phyloP scores from a whole-genome alignment of 2,888 invertebrate genomes.

The Omphaloscelis lunosa region DNA sequence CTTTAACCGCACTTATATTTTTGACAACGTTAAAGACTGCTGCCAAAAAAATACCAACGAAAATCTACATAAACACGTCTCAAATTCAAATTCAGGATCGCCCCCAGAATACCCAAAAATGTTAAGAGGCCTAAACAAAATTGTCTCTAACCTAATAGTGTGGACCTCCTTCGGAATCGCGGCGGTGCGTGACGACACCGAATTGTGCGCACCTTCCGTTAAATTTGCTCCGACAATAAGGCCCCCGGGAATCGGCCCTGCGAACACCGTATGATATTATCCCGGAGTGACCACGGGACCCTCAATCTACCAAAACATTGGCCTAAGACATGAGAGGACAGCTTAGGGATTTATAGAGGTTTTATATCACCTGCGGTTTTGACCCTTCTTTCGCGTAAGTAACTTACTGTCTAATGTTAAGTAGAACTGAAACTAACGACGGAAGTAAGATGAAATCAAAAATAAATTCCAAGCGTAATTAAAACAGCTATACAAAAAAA shows the following conservation, averaged over 20 bases:
- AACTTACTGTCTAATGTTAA: background rate
- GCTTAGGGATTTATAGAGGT: conserved; percentile 2
- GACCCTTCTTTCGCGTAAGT: background rate
- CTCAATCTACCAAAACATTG: conserved; percentile 70
- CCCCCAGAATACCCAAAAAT: conserved; percentile 31
- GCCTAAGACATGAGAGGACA: conserved; percentile 58
- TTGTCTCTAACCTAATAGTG: conserved; percentile 58
- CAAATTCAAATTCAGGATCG: conserved; percentile 27
- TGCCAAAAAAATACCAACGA: background rate
- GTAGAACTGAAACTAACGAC: background rate
- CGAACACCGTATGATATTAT: conserved; percentile 76
- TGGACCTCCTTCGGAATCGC: conserved; percentile 55
- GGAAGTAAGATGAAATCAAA: background rate
- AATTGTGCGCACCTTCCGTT: conserved; percentile 76
- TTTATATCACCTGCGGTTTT: background rate
- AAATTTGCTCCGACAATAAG: conserved; percentile 82
- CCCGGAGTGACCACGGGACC: conserved; percentile 77
- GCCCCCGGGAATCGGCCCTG: conserved; percentile 70
- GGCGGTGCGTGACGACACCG: conserved; percentile 66
- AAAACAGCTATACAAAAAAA: background rate
- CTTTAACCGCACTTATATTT: background rate
- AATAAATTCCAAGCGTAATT: background rate
- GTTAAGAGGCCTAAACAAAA: conserved; percentile 53
- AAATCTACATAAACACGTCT: conserved; percentile 10
- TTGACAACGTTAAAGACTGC: background rate